Conservation (phyloP, 1,140 invertebrate species). For the Saccostrea glomerata region DNA sequence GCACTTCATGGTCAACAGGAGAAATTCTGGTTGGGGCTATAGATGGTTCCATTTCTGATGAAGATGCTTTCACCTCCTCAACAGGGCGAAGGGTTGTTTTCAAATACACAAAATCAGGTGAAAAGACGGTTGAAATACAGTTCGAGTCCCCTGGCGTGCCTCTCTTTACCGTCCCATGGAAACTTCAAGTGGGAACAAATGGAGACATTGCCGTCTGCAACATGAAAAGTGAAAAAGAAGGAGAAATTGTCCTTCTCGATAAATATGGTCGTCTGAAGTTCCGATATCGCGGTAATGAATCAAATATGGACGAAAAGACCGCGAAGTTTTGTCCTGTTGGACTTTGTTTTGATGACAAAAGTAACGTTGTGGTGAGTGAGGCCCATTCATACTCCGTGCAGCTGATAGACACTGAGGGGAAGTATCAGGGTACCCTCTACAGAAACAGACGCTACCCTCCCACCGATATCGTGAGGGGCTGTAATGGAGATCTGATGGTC, state of each 20-base stretch:
- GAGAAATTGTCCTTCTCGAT: conserved; percentile 24
- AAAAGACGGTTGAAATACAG: conserved; percentile 21
- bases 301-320: not conserved
- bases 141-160: not conserved
- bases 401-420: conserved; percentile 9
- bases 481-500: conserved; percentile 37
- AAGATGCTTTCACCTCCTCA: not conserved
- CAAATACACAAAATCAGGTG: conserved; percentile 17
- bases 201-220: conserved; percentile 46
- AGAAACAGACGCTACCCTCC: conserved; percentile 31
- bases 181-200: conserved; percentile 35
- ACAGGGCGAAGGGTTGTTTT: conserved; percentile 11
- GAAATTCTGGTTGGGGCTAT: conserved; percentile 41
- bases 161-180: conserved; percentile 34
- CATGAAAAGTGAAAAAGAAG: conserved; percentile 38
- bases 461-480: conserved; percentile 7
- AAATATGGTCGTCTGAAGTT: conserved; percentile 35
- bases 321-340: conserved; percentile 39
- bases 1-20: conserved; percentile 34
- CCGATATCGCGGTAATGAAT: conserved; percentile 1
- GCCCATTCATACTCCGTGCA: conserved; percentile 33
- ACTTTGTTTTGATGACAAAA: conserved; percentile 42
- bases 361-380: conserved; percentile 27
- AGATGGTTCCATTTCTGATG: conserved; percentile 27
- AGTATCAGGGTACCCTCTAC: conserved; percentile 18